phyloP scores from a whole-genome alignment of 2,888 invertebrate genomes.

The Ommatoiulus sabulosus region DNA sequence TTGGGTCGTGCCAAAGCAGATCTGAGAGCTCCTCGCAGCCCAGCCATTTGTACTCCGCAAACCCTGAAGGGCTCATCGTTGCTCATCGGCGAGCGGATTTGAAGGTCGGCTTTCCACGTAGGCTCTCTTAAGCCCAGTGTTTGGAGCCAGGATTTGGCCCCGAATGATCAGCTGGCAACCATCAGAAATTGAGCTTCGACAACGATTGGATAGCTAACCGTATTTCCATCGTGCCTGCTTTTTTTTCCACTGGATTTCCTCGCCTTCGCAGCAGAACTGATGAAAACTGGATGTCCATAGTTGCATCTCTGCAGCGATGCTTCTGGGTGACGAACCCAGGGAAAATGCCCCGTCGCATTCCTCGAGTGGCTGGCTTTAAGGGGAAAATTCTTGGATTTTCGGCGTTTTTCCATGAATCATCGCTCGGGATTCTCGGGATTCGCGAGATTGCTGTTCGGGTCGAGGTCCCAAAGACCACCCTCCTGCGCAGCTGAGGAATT shows the following conservation, averaged over 20 bases:
- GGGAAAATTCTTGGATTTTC: not conserved
- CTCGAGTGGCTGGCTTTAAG: not conserved
- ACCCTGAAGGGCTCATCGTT: not conserved
- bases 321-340: too few species aligned
- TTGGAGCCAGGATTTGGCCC: not conserved
- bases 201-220: not conserved
- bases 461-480: not conserved
- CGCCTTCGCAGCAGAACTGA: too few species aligned
- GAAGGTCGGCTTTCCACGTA: constrained; percentile 16
- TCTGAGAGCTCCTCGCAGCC: constrained; percentile 6
- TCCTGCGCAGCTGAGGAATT: too few species aligned
- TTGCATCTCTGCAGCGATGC: not conserved
- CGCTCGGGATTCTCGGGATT: not conserved
- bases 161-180: not conserved
- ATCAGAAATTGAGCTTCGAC: not conserved
- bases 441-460: too few species aligned
- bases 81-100: not conserved
- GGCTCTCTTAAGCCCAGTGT: not conserved
- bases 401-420: not conserved
- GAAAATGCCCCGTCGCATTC: not conserved
- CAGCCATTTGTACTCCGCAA: not conserved
- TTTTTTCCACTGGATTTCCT: not conserved
- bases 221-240: not conserved
- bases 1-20: not conserved
- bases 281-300: not conserved